These are phyloP conservation scores for Tolmerus cingulatus DNA, from an alignment of 2,888 invertebrate species.

Conservation along the genomic window DNA sequence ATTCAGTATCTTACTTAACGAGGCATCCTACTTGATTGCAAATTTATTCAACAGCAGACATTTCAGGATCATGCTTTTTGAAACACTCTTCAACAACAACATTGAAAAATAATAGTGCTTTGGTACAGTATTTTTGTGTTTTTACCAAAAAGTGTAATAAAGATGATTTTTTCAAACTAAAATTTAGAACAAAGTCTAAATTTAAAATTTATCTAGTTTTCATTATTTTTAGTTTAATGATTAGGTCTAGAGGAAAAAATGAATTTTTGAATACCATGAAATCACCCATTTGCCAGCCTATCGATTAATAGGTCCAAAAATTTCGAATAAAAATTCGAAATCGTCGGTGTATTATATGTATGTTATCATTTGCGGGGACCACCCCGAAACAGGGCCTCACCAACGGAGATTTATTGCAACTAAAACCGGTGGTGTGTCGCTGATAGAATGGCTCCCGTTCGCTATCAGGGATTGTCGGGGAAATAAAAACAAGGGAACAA, in stretches of 20 bases:
- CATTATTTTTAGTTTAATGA: background rate
- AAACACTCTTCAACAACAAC: too few relatives aligned
- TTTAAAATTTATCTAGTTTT: background rate
- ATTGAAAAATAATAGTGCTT: too few relatives aligned
- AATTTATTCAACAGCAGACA: too few relatives aligned
- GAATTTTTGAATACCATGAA: background rate
- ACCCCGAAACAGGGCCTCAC: background rate
- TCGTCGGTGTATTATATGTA: background rate
- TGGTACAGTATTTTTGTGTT: too few relatives aligned
- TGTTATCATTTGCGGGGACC: background rate
- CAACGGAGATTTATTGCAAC: slow-evolving; percentile 20
- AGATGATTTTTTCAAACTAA: too few relatives aligned
- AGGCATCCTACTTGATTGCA: too few relatives aligned
- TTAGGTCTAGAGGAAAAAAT: background rate
- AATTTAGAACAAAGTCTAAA: background rate
- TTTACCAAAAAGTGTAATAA: too few relatives aligned
- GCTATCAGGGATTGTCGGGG: slow-evolving; percentile 12
- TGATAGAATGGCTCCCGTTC: slow-evolving; percentile 17
- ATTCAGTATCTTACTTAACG: too few relatives aligned
- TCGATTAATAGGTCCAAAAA: background rate
- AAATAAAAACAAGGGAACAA: background rate
- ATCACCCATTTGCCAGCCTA: background rate
- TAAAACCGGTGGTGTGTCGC: slow-evolving; percentile 8
- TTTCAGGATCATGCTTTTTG: too few relatives aligned
- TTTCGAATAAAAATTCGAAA: background rate